Percentiles rank a stretch among this genome's conserved stretches.
phyloP scores from a whole-genome alignment of 2,888 invertebrate genomes.

The Byasa hedistus region DNA sequence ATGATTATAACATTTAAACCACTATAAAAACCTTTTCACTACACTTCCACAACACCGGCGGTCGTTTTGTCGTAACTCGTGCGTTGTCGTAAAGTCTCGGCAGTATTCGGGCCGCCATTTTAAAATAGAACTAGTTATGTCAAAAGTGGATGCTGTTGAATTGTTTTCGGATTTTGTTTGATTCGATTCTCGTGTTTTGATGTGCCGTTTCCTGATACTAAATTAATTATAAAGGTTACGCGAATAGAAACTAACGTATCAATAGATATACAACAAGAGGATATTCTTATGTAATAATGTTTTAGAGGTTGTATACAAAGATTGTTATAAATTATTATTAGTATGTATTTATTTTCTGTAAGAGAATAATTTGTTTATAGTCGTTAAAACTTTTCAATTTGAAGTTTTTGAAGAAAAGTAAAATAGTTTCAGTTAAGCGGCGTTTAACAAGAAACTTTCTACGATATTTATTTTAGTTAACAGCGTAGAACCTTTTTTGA shows the following conservation, averaged over 20 bases:
- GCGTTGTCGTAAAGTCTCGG: slow-evolving; percentile 58
- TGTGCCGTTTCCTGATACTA: slow-evolving; percentile 37
- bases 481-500: neutral
- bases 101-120: slow-evolving; percentile 55
- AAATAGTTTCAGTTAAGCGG: no score
- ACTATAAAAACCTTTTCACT: slow-evolving; percentile 54
- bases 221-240: slow-evolving; percentile 20
- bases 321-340: no score
- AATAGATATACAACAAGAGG: neutral
- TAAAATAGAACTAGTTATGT: slow-evolving; percentile 54
- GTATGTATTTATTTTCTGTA: no score
- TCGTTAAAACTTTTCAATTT: no score
- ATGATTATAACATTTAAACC: slow-evolving; percentile 58
- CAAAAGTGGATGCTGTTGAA: slow-evolving; percentile 39
- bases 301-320: neutral
- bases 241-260: neutral
- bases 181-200: slow-evolving; percentile 44
- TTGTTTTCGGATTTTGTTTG: slow-evolving; percentile 48
- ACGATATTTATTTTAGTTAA: neutral
- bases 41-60: slow-evolving; percentile 54
- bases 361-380: no score
- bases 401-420: no score
- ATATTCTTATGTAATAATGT: neutral
- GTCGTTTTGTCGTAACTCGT: slow-evolving; percentile 66
- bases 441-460: neutral